Conservation (phyloP, 2,888 invertebrate species). For the Polia nebulosa region DNA sequence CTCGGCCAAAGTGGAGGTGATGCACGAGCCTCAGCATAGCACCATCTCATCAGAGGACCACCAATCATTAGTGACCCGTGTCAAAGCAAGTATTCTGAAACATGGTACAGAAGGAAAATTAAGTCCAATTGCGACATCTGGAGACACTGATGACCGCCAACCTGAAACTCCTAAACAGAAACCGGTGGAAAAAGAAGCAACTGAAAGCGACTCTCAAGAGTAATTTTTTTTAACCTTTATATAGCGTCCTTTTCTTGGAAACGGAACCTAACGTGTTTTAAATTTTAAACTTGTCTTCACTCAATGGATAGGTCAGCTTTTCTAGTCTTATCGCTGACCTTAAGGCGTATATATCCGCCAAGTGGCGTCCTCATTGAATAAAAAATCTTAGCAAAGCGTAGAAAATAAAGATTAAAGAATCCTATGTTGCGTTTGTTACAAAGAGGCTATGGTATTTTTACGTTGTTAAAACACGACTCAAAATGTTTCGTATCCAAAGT, state of each 20-base stretch:
- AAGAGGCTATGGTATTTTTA: too few species aligned
- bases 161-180: slow-evolving; percentile 12
- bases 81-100: slow-evolving; percentile 38
- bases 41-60: slow-evolving; percentile 24
- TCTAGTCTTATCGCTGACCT: too few species aligned
- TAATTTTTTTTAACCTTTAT: neutral
- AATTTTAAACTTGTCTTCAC: too few species aligned
- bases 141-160: neutral
- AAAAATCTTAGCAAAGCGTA: too few species aligned
- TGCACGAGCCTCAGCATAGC: neutral
- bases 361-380: too few species aligned
- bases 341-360: too few species aligned
- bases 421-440: too few species aligned
- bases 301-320: neutral
- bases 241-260: neutral
- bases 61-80: neutral
- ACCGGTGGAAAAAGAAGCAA: neutral
- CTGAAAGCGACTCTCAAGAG: slow-evolving; percentile 8
- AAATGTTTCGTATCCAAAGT: too few species aligned
- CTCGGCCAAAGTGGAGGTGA: slow-evolving; percentile 2
- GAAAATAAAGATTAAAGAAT: too few species aligned
- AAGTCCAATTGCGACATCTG: neutral
- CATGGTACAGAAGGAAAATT: neutral
- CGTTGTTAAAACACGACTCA: too few species aligned
- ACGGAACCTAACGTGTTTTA: neutral